Evolutionary conservation across 2,888 invertebrate species (phyloP).

Genomic region (Stomorhina lunata): DNA sequence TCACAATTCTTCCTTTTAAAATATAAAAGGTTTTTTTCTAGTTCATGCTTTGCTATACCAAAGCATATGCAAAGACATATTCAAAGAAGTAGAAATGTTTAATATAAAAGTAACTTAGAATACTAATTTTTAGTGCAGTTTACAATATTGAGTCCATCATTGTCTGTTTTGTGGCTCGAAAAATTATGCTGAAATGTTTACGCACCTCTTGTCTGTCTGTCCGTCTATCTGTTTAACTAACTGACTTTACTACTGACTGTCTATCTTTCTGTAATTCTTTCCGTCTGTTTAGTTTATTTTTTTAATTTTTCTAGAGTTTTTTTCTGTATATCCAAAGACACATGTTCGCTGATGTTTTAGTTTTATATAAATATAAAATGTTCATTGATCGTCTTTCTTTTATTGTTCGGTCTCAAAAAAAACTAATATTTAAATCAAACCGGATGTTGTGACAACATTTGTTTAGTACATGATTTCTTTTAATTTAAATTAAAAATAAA

Average conservation of each 20-base stretch:
- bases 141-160: constrained; percentile 53
- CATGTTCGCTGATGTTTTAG: constrained; percentile 27
- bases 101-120: constrained; percentile 49
- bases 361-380: background rate
- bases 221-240: background rate
- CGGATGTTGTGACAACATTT: constrained; percentile 66
- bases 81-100: background rate
- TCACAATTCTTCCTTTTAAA: constrained; percentile 33
- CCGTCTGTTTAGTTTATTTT: constrained; percentile 4
- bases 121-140: constrained; percentile 49
- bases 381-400: constrained; percentile 6
- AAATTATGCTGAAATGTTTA: background rate
- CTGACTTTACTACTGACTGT: background rate
- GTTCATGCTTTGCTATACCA: constrained; percentile 17
- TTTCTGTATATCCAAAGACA: constrained; percentile 15
- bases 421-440: constrained; percentile 63
- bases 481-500: constrained; percentile 14
- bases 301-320: background rate
- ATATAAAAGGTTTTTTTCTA: constrained; percentile 26
- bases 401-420: constrained; percentile 14
- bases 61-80: constrained; percentile 21
- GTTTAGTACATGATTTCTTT: constrained; percentile 55
- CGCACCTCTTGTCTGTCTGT: constrained; percentile 47
- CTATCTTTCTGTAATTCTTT: no score
- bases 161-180: no score